Conservation (phyloP, 1,140 invertebrate species). For the Macrostomum lignano region DNA sequence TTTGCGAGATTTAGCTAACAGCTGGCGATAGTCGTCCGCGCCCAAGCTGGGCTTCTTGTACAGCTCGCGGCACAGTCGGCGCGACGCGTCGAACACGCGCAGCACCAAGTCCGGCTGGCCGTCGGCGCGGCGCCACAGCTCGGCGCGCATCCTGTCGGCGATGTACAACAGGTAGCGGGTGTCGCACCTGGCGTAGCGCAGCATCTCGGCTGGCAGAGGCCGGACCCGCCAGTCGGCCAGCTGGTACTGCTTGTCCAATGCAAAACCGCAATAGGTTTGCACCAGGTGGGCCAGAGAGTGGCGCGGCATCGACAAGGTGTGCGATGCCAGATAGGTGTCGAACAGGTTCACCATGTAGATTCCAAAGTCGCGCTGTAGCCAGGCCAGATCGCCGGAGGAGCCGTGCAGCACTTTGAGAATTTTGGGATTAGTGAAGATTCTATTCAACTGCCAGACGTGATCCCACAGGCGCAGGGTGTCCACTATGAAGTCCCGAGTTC, state of each 20-base stretch:
- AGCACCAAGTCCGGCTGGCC: slow-evolving; percentile 41
- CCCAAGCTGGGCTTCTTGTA: slow-evolving; percentile 49
- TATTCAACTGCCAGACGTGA: slow-evolving; percentile 53
- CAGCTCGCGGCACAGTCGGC: slow-evolving; percentile 36
- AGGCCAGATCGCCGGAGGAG: slow-evolving; percentile 53
- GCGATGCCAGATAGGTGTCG: slow-evolving; percentile 64
- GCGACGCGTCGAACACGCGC: slow-evolving; percentile 41
- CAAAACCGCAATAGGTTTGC: slow-evolving; percentile 44
- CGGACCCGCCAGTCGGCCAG: slow-evolving; percentile 78
- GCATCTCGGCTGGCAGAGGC: slow-evolving; percentile 52
- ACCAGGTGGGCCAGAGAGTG: slow-evolving; percentile 51
- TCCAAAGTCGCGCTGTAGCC: slow-evolving; percentile 78
- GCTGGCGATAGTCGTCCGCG: slow-evolving; percentile 40
- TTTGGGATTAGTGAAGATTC: slow-evolving; percentile 60
- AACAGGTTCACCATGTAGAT: slow-evolving; percentile 88
- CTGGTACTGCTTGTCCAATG: slow-evolving; percentile 62
- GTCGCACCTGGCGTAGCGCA: slow-evolving; percentile 64
- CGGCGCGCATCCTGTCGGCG: slow-evolving; percentile 49
- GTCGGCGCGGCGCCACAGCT: too few relatives aligned
- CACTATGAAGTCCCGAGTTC: slow-evolving; percentile 55
- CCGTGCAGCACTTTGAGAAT: slow-evolving; percentile 86
- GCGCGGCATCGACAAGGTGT: slow-evolving; percentile 37
- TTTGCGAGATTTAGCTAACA: slow-evolving; percentile 47
- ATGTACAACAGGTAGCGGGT: slow-evolving; percentile 81
- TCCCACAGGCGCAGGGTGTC: slow-evolving; percentile 54